phyloP scores from a whole-genome alignment of 2,797 vertebrate genomes.

The Tapirus indicus region DNA sequence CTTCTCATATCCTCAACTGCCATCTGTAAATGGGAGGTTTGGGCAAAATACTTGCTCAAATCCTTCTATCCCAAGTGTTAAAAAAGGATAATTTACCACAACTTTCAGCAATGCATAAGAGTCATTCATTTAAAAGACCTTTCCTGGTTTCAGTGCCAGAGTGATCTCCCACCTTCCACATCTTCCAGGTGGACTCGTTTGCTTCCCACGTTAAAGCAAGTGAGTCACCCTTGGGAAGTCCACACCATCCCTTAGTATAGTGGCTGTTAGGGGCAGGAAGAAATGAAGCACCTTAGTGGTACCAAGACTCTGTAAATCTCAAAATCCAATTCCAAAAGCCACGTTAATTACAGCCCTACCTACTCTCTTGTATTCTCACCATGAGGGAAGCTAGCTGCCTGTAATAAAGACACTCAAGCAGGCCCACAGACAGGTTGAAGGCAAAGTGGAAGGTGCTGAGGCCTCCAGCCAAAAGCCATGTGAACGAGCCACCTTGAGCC shows the following conservation, averaged over 20 bases:
- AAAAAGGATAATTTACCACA: slow-evolving; percentile 4
- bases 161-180: not conserved
- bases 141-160: not conserved
- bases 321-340: not conserved
- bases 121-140: slow-evolving; percentile 29
- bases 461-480: not conserved
- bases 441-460: not conserved
- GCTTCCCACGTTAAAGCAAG: not conserved
- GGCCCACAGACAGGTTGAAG: not conserved
- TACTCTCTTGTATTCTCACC: not conserved
- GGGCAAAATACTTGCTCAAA: slow-evolving; percentile 15
- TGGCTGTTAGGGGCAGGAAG: not conserved
- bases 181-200: not conserved
- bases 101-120: not conserved
- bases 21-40: slow-evolving; percentile 24
- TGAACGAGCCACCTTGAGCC: not conserved
- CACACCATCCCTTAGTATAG: not conserved
- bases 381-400: not conserved
- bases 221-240: not conserved
- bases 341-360: not conserved
- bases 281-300: not conserved
- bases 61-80: not conserved
- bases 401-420: not conserved
- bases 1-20: not conserved
- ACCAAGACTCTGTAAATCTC: not conserved